Evolutionary conservation across 1,140 invertebrate species (phyloP).

Genomic region (Anastrepha ludens): DNA sequence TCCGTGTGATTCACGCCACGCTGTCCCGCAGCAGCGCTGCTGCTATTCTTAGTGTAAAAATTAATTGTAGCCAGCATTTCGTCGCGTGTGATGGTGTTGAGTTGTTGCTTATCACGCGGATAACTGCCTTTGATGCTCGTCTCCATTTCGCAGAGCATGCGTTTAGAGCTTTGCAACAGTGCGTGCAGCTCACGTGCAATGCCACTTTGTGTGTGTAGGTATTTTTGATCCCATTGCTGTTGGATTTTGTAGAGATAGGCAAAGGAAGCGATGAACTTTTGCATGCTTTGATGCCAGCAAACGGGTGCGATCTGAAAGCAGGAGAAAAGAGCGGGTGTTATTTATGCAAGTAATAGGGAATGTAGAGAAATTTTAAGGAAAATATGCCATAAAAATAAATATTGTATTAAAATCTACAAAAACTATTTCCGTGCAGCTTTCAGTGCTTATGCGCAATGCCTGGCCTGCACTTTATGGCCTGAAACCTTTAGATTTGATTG

Average conservation of each 20-base stretch:
- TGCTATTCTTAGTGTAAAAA: conserved; percentile 59
- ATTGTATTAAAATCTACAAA: neutral
- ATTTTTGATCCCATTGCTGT: conserved; percentile 64
- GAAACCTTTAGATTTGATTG: conserved; percentile 46
- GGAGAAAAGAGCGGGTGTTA: neutral
- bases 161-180: conserved; percentile 62
- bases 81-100: conserved; percentile 59
- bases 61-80: conserved; percentile 62
- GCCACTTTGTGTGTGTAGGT: conserved; percentile 60
- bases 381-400: conserved; percentile 25
- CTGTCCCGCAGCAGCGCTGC: neutral
- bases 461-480: neutral
- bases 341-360: too few relatives aligned
- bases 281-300: conserved; percentile 68
- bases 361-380: conserved; percentile 4
- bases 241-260: conserved; percentile 64
- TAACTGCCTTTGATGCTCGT: conserved; percentile 66
- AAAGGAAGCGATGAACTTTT: conserved; percentile 68
- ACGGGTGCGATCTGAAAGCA: conserved; percentile 63
- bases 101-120: conserved; percentile 58
- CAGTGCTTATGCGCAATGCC: too few relatives aligned
- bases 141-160: conserved; percentile 68
- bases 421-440: too few relatives aligned
- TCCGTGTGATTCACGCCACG: neutral
- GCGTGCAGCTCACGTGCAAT: conserved; percentile 63